Percentiles rank a stretch among this genome's conserved stretches.
Conservation (phyloP, 2,797 vertebrate genomes). For the Macroramphosus scolopax region DNA sequence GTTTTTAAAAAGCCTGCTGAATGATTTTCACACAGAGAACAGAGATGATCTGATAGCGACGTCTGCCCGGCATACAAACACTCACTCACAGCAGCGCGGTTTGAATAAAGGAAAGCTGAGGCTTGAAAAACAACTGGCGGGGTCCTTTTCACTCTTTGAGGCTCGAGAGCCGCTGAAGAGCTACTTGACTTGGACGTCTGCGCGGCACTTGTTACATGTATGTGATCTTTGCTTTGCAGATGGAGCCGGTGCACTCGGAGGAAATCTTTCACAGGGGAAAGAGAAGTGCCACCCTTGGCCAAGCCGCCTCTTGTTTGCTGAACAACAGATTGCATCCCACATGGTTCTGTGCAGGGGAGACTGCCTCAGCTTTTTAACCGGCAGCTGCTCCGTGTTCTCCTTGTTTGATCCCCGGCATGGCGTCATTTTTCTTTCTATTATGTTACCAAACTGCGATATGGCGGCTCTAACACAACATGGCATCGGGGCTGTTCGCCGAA, state of each 20-base stretch:
- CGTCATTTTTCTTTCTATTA: constrained; percentile 50
- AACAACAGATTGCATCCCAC: constrained; percentile 74
- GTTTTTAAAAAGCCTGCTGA: too few species aligned
- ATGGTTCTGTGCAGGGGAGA: constrained; percentile 59
- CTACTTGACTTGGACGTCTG: constrained; percentile 11
- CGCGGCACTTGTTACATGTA: constrained; percentile 14
- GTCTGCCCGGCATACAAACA: too few species aligned
- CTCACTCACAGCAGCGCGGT: too few species aligned
- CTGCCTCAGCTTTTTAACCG: constrained; percentile 51
- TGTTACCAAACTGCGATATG: constrained; percentile 61
- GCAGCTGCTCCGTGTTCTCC: constrained; percentile 66
- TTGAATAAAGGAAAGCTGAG: too few species aligned
- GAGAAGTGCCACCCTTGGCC: constrained; percentile 71
- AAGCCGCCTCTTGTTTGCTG: constrained; percentile 14
- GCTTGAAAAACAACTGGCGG: background rate
- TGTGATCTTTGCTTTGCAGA: constrained; percentile 35
- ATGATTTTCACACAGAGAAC: too few species aligned
- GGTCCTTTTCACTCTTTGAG: constrained; percentile 7
- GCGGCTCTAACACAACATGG: constrained; percentile 55
- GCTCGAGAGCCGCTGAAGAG: constrained; percentile 7
- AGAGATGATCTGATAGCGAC: too few species aligned
- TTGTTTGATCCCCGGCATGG: constrained; percentile 50
- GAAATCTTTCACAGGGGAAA: constrained; percentile 49
- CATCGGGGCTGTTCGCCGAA: constrained; percentile 22
- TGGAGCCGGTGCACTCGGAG: constrained; percentile 39